Evolutionary conservation across 2,888 invertebrate genomes (phyloP), one percentile per base, ranked within the genome.

Genomic region (Timema podura): DNA sequence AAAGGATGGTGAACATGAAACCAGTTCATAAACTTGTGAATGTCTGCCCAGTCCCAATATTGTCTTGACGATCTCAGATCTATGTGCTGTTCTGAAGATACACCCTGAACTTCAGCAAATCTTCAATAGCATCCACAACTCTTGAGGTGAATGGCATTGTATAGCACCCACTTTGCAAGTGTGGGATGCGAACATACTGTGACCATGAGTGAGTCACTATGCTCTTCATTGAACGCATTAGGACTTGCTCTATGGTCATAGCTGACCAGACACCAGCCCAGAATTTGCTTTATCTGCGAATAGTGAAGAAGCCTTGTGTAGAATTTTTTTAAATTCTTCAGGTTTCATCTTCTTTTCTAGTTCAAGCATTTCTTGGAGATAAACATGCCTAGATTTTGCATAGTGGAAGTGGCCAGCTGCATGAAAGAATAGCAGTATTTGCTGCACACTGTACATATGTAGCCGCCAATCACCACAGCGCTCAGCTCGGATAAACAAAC

Each of bases 401-500:
- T 61, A 61, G 15, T 61, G 30, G 7, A 61, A 61, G 15, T 61
- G 61, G 16, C 61, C 61, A 61, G 61, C 61, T 10, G 61, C 30
- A 61, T 61, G 61, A 61, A 15, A 30, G 61, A 44, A 61, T 61
- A 16, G 61, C 30, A 15, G 61, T 45, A 61, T 61, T 13, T 16
- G 61, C 45, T 61, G 61, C 8, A 61, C 45, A 61, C 44, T 45
- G 45, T 15, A 61, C 30, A 61, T 7, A 61, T 61, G 5, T 13
- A 61, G 15, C 61, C 16, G 16, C 7, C 61, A 61, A 45, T 15
- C 30, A 61, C 61, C 61, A 61, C 61, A 61, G 45, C 16, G 61
- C 7, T 61, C 61, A 61, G 16, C 61, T 61, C 61, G 61, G 16
- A 61, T 61, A 61, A 61, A 61, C 61, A 61, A 61, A 61, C 61